phyloP scores from a whole-genome alignment of 2,113 vertebrate genomes.

The Oryzias javanicus region DNA sequence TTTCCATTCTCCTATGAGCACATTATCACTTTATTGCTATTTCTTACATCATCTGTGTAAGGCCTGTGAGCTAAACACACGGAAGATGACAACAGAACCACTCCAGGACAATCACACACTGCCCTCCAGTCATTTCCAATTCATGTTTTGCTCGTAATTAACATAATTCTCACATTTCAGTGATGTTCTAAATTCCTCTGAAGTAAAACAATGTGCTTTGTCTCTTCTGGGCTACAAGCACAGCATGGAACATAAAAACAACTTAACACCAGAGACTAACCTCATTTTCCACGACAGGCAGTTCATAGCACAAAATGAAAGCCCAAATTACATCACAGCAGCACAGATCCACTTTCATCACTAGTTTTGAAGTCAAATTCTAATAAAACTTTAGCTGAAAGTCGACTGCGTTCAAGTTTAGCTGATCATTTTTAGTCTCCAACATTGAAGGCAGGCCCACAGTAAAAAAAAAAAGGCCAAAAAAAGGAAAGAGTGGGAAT shows the following conservation, averaged over 20 bases:
- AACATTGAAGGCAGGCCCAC: constrained; percentile 24
- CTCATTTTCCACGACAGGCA: constrained; percentile 49
- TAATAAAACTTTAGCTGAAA: constrained; percentile 41
- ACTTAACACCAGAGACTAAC: constrained; percentile 55
- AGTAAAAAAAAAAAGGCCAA: constrained; percentile 5
- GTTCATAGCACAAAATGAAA: constrained; percentile 46
- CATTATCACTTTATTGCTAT: constrained; percentile 62
- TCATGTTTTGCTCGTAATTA: constrained; percentile 66
- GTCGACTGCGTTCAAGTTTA: constrained; percentile 22
- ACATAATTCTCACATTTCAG: constrained; percentile 68
- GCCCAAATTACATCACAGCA: constrained; percentile 69
- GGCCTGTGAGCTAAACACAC: constrained; percentile 70
- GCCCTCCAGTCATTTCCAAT: constrained; percentile 56
- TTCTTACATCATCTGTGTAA: constrained; percentile 74
- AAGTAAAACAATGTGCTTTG: constrained; percentile 66
- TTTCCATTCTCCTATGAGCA: constrained; percentile 46
- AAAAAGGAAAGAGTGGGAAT: constrained; percentile 9
- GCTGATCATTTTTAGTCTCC: constrained; percentile 38
- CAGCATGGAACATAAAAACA: constrained; percentile 62
- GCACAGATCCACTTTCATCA: constrained; percentile 61
- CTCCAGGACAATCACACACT: constrained; percentile 63
- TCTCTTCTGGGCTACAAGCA: constrained; percentile 60
- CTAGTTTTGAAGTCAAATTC: constrained; percentile 47
- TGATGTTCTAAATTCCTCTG: constrained; percentile 57
- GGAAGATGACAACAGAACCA: constrained; percentile 66